These are phyloP conservation scores for Clarias fuscus DNA, from an alignment of 2,797 vertebrate genomes.

Conservation along the genomic window DNA sequence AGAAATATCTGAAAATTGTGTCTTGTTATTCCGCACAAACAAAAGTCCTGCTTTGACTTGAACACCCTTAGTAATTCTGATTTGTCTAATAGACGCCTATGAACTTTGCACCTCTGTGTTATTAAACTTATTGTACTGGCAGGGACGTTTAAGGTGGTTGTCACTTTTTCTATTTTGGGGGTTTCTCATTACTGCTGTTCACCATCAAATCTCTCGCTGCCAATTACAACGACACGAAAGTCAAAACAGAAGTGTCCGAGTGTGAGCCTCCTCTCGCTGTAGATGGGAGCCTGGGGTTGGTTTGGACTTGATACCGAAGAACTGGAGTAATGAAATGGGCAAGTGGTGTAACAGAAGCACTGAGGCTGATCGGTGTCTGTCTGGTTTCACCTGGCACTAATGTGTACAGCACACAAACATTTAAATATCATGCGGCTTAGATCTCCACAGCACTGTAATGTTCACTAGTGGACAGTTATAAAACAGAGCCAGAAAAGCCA, in stretches of 20 bases:
- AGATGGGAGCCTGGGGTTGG: too few relatives aligned
- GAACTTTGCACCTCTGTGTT: neutral
- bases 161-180: too few relatives aligned
- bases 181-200: neutral
- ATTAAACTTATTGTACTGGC: neutral
- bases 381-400: neutral
- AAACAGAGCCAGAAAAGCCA: too few relatives aligned
- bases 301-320: neutral
- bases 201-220: neutral
- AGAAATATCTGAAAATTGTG: too few relatives aligned
- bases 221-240: neutral
- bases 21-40: too few relatives aligned
- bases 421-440: neutral
- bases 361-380: neutral
- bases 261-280: neutral
- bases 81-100: neutral
- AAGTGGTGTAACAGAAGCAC: constrained; percentile 15
- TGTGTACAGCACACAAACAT: neutral
- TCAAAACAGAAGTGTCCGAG: neutral
- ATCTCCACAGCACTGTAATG: neutral
- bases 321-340: constrained; percentile 12
- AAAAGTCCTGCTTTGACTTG: too few relatives aligned
- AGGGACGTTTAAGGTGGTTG: too few relatives aligned
- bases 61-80: too few relatives aligned
- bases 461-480: neutral